Percentiles rank a stretch among this genome's conserved stretches.
These are phyloP conservation scores for Phasianus colchicus DNA, from an alignment of 2,113 vertebrate genomes.

Conservation along the genomic window DNA sequence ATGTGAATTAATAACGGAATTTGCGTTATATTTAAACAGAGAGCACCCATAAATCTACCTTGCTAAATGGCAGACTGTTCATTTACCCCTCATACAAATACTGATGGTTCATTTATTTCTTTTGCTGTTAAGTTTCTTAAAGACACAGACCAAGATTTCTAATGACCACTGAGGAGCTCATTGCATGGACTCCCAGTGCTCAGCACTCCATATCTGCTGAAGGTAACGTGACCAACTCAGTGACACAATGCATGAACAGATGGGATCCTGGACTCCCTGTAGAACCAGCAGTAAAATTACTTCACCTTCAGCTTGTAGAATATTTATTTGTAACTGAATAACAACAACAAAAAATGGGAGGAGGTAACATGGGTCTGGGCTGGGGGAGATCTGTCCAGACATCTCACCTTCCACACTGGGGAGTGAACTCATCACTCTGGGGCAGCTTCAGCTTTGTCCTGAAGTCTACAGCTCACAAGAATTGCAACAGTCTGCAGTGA, in stretches of 20 bases:
- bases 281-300: background rate
- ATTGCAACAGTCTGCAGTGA: background rate
- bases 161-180: background rate
- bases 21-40: background rate
- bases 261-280: background rate
- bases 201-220: background rate
- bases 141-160: background rate
- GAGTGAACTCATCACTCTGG: background rate
- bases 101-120: background rate
- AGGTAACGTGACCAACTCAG: background rate
- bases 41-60: background rate
- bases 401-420: background rate
- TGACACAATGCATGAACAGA: background rate
- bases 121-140: background rate
- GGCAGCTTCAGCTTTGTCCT: background rate
- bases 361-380: rapidly evolving
- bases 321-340: background rate
- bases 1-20: background rate
- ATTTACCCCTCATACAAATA: background rate
- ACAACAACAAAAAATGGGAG: background rate
- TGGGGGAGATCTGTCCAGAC: background rate
- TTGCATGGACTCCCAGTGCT: background rate
- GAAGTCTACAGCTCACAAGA: background rate
- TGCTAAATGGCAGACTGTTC: background rate
- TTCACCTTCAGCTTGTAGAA: background rate